Base-by-base conservation (phyloP, 2,888 invertebrate species). In the Napeogenes sylphis region DNA sequence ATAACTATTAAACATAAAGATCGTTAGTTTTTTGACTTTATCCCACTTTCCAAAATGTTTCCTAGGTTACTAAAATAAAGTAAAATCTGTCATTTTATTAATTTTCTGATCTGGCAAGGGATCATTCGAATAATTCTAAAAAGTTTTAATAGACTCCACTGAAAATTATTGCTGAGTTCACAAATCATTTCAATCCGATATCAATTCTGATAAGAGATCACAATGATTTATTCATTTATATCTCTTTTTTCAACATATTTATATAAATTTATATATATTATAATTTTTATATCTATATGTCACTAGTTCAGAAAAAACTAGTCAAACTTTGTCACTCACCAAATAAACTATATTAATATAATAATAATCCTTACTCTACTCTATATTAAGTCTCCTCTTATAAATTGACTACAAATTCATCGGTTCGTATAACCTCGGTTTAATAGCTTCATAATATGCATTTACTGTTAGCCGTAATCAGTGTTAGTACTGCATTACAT, bases 171-270 rank as follows among this genome's bases (percentile, higher is more conserved):
- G n/a, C 14, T 14, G 47, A 47, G 47, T 14, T n/a, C 47, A 47
- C 47, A 47, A 47, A 47, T 47, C 47, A 47, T 47, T 47, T 47
- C 14, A 47, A 47, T 47, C 47, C 14, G 47, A 47, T 14, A 47
- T 47, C 47, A 14, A n/a, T 47, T 47, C 21, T 47, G 47, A 47
- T 47, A 21, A 47, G n/a, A 47, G n/a, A n/a, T 47, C 14, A 47
- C 47, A 14, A 47, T 47, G 47, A 47, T 47, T 47, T 47, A 47
- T 47, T n/a, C 47, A 2, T 47, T 47, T 14, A 35, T 35, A 5
- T 21, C 21, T 21, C 21, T 21, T 21, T 21, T n/a, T 21, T 21
- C 0, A 21, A 21, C 21, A 21, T 21, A 21, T 21, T 1, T 21
- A 21, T 21, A 21, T 21, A 21, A 1, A 21, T 21, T 1, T 21